These are phyloP conservation scores for Bagarius yarrelli DNA, from an alignment of 2,113 vertebrate genomes.

Conservation along the genomic window DNA sequence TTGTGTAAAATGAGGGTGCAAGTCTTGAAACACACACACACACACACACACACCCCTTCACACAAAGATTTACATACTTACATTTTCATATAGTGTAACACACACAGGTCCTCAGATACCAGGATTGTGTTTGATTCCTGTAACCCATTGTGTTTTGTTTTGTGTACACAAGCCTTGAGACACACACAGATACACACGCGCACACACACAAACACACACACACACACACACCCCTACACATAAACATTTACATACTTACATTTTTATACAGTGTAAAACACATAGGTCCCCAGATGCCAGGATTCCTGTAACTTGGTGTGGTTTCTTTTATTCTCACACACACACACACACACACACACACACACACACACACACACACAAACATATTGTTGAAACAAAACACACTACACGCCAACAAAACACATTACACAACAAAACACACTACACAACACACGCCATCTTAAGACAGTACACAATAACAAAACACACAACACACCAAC, in stretches of 20 bases:
- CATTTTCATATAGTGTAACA: neutral
- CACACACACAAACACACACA: neutral
- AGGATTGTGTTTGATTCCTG: neutral
- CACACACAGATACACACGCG: neutral
- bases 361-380: neutral
- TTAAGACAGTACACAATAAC: neutral
- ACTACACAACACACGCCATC: neutral
- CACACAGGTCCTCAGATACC: neutral
- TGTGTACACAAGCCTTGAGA: neutral
- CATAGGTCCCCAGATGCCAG: no score
- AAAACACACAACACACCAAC: neutral
- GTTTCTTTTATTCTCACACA: no score
- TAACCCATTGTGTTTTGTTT: neutral
- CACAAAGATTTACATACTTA: neutral
- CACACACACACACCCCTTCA: slow-evolving; percentile 15
- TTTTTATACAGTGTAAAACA: no score
- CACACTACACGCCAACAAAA: neutral
- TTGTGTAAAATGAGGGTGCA: no score
- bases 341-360: neutral
- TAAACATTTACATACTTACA: slow-evolving; percentile 1
- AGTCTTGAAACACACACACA: neutral
- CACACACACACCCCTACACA: neutral
- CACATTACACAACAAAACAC: neutral
- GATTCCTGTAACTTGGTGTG: no score
- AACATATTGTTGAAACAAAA: neutral